Conservation (phyloP, 2,113 vertebrate species). For the Ctenodactylus gundi region DNA sequence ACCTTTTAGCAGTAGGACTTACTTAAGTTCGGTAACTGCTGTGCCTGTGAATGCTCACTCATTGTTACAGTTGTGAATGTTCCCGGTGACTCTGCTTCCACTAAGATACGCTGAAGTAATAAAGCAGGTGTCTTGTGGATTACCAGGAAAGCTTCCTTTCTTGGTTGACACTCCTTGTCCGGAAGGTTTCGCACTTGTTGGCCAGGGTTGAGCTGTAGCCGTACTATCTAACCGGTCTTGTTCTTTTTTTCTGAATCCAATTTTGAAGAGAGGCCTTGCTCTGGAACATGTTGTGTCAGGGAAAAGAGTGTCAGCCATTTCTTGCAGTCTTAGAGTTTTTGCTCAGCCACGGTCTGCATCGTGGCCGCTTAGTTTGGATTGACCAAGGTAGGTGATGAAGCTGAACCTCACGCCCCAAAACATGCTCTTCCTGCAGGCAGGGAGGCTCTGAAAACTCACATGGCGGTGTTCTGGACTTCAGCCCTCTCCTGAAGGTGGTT, state of each 20-base stretch:
- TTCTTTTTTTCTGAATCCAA: not conserved
- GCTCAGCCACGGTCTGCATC: accelerated
- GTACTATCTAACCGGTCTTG: not conserved
- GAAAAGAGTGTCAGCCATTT: not conserved
- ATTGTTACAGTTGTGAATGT: not conserved
- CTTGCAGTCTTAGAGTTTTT: not conserved
- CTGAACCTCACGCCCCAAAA: not conserved
- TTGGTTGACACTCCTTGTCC: not conserved
- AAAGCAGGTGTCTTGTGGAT: not conserved
- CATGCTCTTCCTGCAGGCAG: accelerated
- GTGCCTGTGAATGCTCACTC: not conserved
- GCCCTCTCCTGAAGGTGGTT: not conserved
- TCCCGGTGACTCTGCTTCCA: not conserved
- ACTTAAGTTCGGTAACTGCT: not conserved
- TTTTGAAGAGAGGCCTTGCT: not conserved
- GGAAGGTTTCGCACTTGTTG: not conserved
- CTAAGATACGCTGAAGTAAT: not conserved
- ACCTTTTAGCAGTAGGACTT: not conserved
- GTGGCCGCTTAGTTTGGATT: not conserved
- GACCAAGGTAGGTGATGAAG: not conserved
- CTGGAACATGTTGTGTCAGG: not conserved
- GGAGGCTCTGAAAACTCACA: not conserved
- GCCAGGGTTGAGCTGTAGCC: not conserved
- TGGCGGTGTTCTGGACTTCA: not conserved
- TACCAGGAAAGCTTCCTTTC: not conserved